Evolutionary conservation across 2,797 vertebrate genomes (phyloP).

Genomic region (Enteromius afrohamiltoni): DNA sequence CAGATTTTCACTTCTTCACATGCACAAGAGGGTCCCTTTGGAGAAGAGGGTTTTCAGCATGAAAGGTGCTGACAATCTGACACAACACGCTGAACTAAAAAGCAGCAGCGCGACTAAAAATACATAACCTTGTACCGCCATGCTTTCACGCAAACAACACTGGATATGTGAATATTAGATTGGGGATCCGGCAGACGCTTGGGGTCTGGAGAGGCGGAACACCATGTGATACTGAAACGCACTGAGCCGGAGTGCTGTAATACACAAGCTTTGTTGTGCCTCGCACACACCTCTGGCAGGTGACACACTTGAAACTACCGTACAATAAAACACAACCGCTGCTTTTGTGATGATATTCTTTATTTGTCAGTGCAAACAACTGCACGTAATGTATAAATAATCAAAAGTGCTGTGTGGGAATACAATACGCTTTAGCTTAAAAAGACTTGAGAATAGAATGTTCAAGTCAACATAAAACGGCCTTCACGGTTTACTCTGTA

Average conservation of each 20-base stretch:
- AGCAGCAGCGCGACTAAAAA: constrained; percentile 37
- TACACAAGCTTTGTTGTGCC: constrained; percentile 7
- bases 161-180: constrained; percentile 41
- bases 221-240: constrained; percentile 10
- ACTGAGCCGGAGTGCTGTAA: constrained; percentile 5
- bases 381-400: constrained; percentile 13
- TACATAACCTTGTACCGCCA: constrained; percentile 42
- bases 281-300: constrained; percentile 14
- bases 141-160: constrained; percentile 43
- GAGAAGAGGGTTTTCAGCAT: constrained; percentile 40
- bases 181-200: constrained; percentile 22
- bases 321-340: neutral
- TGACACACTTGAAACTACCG: constrained; percentile 18
- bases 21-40: constrained; percentile 15
- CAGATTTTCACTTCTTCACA: constrained; percentile 36
- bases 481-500: neutral
- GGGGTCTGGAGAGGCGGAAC: constrained; percentile 11
- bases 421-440: neutral
- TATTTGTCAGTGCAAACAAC: constrained; percentile 13
- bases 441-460: neutral
- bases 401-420: constrained; percentile 1
- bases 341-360: neutral
- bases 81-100: constrained; percentile 25
- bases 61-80: constrained; percentile 39
- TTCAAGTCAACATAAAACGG: neutral